phyloP scores from a whole-genome alignment of 2,113 vertebrate species.

The Ochotona curzoniae region DNA sequence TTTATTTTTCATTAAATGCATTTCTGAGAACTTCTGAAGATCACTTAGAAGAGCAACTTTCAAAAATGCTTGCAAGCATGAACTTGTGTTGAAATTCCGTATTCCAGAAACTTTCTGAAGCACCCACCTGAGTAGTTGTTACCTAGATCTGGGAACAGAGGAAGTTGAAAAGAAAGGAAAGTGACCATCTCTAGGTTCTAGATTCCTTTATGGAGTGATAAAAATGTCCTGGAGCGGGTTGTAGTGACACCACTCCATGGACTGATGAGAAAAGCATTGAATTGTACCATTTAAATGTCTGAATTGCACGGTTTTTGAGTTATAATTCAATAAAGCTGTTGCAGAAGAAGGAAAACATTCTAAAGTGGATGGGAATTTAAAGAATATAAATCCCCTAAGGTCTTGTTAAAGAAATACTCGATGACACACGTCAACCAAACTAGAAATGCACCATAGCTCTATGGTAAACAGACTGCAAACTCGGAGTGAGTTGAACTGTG shows the following conservation, averaged over 20 bases:
- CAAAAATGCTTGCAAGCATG: too few species aligned
- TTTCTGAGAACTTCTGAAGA: too few species aligned
- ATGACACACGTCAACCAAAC: constrained; percentile 66
- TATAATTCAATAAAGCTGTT: constrained; percentile 60
- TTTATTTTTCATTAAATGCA: too few species aligned
- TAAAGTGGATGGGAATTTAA: constrained; percentile 36
- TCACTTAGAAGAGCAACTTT: too few species aligned
- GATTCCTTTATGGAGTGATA: not conserved
- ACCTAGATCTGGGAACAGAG: not conserved
- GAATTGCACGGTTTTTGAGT: constrained; percentile 28
- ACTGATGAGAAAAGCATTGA: constrained; percentile 2
- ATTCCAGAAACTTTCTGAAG: too few species aligned
- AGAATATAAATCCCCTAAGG: constrained; percentile 60
- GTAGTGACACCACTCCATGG: not conserved
- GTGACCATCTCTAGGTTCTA: not conserved
- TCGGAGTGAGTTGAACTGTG: constrained; percentile 1
- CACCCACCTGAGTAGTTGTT: not conserved
- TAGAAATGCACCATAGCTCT: constrained; percentile 56
- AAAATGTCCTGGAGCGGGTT: constrained; percentile 1
- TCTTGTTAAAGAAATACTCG: constrained; percentile 71
- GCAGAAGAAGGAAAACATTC: not conserved
- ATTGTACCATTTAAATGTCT: not conserved
- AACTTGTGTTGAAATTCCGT: too few species aligned
- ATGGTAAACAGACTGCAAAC: constrained; percentile 42
- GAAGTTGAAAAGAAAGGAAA: too few species aligned